Evolutionary conservation across 2,888 invertebrate genomes (phyloP).

Genomic region (Nomada fucata): DNA sequence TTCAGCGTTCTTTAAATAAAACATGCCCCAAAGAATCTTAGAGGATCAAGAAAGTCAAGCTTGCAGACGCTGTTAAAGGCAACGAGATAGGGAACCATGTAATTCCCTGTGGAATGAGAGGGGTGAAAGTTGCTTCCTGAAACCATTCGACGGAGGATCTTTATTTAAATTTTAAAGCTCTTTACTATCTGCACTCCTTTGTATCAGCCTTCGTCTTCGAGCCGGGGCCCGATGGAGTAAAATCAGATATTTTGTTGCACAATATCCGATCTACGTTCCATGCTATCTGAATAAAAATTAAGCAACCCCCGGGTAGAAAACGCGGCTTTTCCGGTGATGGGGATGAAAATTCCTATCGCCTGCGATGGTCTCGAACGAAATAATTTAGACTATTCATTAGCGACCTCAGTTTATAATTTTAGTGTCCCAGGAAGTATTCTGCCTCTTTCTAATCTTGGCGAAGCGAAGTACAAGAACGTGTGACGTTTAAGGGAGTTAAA

Average conservation of each 20-base stretch:
- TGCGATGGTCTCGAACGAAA: not conserved
- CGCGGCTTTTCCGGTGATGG: not conserved
- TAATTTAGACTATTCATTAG: slow-evolving; percentile 9
- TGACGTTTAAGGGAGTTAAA: not conserved
- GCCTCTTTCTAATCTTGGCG: not conserved
- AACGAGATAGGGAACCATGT: slow-evolving; percentile 47
- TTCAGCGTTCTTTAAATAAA: slow-evolving; percentile 54
- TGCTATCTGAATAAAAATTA: slow-evolving; percentile 17
- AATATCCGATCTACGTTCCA: slow-evolving; percentile 12
- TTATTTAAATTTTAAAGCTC: slow-evolving; percentile 71
- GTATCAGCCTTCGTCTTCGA: slow-evolving; percentile 44
- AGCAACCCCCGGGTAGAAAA: not conserved
- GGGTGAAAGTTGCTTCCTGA: slow-evolving; percentile 63
- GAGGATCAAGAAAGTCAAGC: slow-evolving; percentile 58
- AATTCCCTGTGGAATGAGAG: slow-evolving; percentile 63
- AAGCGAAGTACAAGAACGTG: not conserved
- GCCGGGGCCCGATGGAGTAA: not conserved
- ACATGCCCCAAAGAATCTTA: slow-evolving; percentile 55
- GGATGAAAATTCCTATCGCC: not conserved
- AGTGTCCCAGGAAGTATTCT: not conserved
- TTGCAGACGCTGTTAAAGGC: slow-evolving; percentile 49
- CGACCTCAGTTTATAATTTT: slow-evolving; percentile 1
- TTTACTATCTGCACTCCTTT: slow-evolving; percentile 67
- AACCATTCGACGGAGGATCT: slow-evolving; percentile 63
- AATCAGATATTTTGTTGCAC: slow-evolving; percentile 26